Percentiles rank a stretch among this genome's conserved stretches.
These are phyloP conservation scores for Zoanthus solanderi DNA, from an alignment of 92 coral and sea anemone genomes.

Conservation along the genomic window DNA sequence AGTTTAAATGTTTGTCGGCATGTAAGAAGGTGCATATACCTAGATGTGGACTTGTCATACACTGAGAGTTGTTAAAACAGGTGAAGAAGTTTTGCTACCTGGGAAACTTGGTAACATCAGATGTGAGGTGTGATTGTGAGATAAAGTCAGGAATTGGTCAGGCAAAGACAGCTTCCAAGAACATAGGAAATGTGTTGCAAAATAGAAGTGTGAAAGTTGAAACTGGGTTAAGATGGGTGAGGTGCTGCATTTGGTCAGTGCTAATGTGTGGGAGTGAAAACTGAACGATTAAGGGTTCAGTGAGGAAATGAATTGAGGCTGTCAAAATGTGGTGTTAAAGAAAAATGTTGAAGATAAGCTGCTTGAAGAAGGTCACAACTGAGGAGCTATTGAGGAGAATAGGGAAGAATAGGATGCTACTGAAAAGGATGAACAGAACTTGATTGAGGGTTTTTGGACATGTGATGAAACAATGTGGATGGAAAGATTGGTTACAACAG, in stretches of 20 bases:
- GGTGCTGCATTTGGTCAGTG: neutral
- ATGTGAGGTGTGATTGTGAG: conserved; percentile 6
- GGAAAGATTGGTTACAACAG: conserved; percentile 2
- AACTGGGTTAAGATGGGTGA: neutral
- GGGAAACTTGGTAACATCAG: neutral
- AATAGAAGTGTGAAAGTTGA: neutral
- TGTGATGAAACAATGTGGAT: conserved; percentile 2
- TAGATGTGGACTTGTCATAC: neutral
- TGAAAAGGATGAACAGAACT: neutral
- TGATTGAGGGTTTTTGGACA: neutral
- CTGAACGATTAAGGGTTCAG: neutral
- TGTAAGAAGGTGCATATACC: neutral
- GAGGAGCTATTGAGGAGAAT: too few species aligned
- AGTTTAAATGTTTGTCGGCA: neutral
- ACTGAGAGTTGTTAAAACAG: neutral
- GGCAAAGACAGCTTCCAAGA: neutral
- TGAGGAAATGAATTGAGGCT: neutral
- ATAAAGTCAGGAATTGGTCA: conserved; percentile 1
- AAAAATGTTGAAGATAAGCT: neutral
- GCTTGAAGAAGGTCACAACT: too few species aligned
- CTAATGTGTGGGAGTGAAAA: neutral
- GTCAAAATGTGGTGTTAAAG: neutral
- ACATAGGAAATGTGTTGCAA: neutral
- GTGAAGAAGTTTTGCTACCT: neutral
- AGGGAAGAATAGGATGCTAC: neutral